Conservation (phyloP, 2,797 vertebrate genomes). For the Chromobotia macracanthus region DNA sequence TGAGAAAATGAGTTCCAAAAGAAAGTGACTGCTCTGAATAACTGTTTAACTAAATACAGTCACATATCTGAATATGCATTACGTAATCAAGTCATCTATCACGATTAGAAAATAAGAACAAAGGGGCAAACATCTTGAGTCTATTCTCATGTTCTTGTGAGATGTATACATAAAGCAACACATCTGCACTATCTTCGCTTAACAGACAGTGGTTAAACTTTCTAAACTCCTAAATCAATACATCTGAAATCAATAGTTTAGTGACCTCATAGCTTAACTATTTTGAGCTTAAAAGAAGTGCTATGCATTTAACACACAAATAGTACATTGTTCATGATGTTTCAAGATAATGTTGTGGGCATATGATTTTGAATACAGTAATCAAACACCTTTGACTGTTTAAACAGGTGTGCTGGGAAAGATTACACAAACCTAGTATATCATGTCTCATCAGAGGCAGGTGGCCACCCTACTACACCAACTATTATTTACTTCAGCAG, state of each 20-base stretch:
- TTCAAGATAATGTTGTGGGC: constrained; percentile 9
- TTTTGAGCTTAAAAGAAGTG: constrained; percentile 8
- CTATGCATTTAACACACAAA: constrained; percentile 30
- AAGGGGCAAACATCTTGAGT: constrained; percentile 21
- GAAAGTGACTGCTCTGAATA: constrained; percentile 42
- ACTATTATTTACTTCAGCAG: constrained; percentile 73
- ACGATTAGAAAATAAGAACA: constrained; percentile 30
- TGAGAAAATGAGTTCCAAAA: constrained; percentile 23
- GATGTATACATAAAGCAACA: constrained; percentile 30
- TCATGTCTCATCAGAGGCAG: constrained; percentile 68
- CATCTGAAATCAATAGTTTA: constrained; percentile 41
- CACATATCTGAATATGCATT: constrained; percentile 61
- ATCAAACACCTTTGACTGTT: constrained; percentile 53
- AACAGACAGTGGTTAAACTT: constrained; percentile 40
- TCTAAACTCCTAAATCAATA: constrained; percentile 39
- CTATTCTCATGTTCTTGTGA: constrained; percentile 26
- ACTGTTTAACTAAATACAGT: constrained; percentile 50
- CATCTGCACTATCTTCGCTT: constrained; percentile 37
- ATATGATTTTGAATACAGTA: constrained; percentile 34
- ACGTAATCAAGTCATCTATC: constrained; percentile 54
- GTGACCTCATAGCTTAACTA: constrained; percentile 31
- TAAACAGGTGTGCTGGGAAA: constrained; percentile 80
- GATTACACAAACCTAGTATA: constrained; percentile 67
- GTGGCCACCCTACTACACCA: constrained; percentile 79
- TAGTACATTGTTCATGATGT: neutral